phyloP scores from a whole-genome alignment of 2,888 invertebrate species.

The Antitype chi region DNA sequence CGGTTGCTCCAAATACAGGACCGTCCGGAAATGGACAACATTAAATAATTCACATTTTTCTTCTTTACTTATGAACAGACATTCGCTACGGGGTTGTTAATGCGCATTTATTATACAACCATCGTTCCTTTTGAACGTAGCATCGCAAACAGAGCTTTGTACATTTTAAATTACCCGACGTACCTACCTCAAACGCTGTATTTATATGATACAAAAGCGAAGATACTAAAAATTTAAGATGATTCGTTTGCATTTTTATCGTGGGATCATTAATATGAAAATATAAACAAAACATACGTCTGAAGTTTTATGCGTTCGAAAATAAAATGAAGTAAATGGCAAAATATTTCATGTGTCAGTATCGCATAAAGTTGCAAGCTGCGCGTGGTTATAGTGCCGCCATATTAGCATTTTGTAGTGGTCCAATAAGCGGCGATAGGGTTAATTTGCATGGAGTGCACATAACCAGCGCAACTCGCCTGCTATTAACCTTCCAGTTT shows the following conservation, averaged over 20 bases:
- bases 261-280: constrained; percentile 13
- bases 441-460: constrained; percentile 50
- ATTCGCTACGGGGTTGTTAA: constrained; percentile 23
- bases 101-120: constrained; percentile 29
- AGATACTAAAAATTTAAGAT: constrained; percentile 3
- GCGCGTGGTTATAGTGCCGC: constrained; percentile 11
- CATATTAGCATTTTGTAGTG: constrained; percentile 42
- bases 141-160: constrained; percentile 33
- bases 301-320: constrained; percentile 16
- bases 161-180: constrained; percentile 31
- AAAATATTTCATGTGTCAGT: constrained; percentile 32
- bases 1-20: constrained; percentile 35
- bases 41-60: constrained; percentile 57
- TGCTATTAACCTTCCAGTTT: constrained; percentile 40
- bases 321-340: constrained; percentile 15
- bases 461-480: constrained; percentile 39
- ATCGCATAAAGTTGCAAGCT: constrained; percentile 35
- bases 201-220: not conserved
- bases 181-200: not conserved
- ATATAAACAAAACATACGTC: constrained; percentile 16
- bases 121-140: constrained; percentile 15
- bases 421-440: constrained; percentile 20
- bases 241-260: constrained; percentile 10
- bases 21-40: constrained; percentile 45
- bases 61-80: constrained; percentile 30